These are phyloP conservation scores for Formica aserva DNA, from an alignment of 2,888 invertebrate species.

Conservation along the genomic window DNA sequence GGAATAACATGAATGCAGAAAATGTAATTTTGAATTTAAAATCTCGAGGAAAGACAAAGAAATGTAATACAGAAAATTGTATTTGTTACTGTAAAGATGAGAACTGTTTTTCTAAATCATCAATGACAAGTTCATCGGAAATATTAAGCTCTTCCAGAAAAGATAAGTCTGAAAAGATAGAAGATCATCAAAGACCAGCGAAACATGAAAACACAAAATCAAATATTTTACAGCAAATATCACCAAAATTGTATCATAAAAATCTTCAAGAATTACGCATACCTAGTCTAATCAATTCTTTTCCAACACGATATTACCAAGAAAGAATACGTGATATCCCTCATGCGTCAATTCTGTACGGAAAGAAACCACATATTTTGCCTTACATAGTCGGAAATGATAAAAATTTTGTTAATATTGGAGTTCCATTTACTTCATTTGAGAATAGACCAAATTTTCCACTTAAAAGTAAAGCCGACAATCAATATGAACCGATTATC, in stretches of 20 bases:
- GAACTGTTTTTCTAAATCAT: background rate
- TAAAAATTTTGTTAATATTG: background rate
- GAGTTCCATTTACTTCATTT: background rate
- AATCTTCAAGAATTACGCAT: background rate
- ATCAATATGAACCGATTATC: background rate
- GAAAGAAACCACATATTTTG: background rate
- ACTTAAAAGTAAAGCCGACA: background rate
- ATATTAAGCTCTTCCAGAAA: background rate
- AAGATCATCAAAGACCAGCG: background rate
- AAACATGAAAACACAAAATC: background rate
- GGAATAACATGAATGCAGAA: background rate
- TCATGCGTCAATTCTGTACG: background rate
- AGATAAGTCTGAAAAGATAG: background rate
- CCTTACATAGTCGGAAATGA: background rate
- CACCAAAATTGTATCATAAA: background rate
- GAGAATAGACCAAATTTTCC: background rate
- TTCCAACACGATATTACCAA: slow-evolving; percentile 1
- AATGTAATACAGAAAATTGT: slow-evolving; percentile 66
- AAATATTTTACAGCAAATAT: slow-evolving; percentile 14
- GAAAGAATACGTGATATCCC: background rate
- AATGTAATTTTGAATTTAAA: background rate
- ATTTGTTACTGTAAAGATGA: slow-evolving; percentile 74
- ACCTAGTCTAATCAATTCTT: background rate
- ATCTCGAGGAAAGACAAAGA: slow-evolving; percentile 7
- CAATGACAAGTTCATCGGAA: background rate